These are phyloP conservation scores for Caenorhabditis sp. DNA, from an alignment of 2,888 invertebrate genomes.

Conservation along the genomic window DNA sequence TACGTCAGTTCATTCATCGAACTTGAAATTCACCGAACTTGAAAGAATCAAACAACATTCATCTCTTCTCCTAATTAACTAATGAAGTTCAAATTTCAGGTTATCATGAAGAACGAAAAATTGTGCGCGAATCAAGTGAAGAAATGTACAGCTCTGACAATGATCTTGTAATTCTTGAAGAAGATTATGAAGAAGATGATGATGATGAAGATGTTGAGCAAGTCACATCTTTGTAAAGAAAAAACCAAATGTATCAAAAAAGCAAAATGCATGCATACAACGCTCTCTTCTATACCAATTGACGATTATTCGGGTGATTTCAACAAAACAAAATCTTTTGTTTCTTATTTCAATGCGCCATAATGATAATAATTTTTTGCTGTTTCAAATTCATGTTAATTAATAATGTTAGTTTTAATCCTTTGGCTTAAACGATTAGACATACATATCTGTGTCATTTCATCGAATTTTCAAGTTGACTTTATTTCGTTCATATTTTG, in stretches of 20 bases:
- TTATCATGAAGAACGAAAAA: constrained; percentile 52
- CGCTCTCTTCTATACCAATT: neutral
- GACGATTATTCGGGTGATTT: neutral
- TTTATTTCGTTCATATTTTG: neutral
- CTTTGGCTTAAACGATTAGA: too few relatives aligned
- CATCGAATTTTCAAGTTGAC: too few relatives aligned
- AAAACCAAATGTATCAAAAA: neutral
- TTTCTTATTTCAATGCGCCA: neutral
- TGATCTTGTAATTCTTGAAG: constrained; percentile 57
- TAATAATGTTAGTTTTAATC: neutral
- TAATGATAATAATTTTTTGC: neutral
- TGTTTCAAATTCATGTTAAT: neutral
- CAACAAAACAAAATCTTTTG: neutral
- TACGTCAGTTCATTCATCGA: neutral
- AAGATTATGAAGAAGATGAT: constrained; percentile 56
- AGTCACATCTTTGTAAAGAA: constrained; percentile 40
- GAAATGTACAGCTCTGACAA: constrained; percentile 56
- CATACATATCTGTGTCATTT: neutral
- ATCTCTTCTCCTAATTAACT: neutral
- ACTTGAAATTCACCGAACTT: neutral
- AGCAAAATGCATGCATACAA: neutral
- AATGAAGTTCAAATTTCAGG: constrained; percentile 20
- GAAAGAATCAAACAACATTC: neutral
- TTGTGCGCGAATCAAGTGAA: constrained; percentile 48
- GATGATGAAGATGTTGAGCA: constrained; percentile 50